phyloP scores from a whole-genome alignment of 2,888 invertebrate genomes.

The Drosophila planitibia region DNA sequence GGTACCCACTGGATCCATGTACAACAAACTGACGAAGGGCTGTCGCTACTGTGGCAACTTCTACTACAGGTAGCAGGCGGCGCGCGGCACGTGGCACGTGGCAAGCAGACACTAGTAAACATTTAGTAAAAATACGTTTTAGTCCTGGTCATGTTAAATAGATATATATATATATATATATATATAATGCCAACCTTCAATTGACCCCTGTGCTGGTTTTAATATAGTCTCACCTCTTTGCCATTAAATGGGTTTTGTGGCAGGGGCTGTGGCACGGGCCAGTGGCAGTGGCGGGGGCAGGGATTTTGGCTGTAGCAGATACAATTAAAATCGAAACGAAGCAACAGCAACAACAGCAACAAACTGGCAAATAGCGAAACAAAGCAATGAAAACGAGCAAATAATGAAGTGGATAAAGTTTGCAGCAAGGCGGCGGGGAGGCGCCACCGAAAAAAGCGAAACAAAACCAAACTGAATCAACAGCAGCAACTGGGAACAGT shows the following conservation, averaged over 20 bases:
- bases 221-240: conserved; percentile 67
- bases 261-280: too few relatives aligned
- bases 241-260: conserved; percentile 11
- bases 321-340: conserved; percentile 76
- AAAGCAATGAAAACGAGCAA: conserved; percentile 78
- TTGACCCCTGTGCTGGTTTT: conserved; percentile 31
- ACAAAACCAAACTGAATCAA: conserved; percentile 39
- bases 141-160: not conserved
- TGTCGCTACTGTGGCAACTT: conserved; percentile 62
- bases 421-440: conserved; percentile 42
- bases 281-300: not conserved
- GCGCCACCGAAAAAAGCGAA: conserved; percentile 5
- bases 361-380: conserved; percentile 64
- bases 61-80: conserved; percentile 40
- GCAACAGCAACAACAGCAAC: conserved; percentile 27
- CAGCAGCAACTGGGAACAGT: conserved; percentile 35
- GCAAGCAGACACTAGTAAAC: not conserved
- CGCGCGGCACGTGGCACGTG: not conserved
- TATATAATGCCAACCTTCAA: not conserved
- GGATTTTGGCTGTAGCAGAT: conserved; percentile 35
- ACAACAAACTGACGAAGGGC: conserved; percentile 12
- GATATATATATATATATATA: not conserved
- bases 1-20: conserved; percentile 45
- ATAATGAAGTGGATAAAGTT: conserved; percentile 80
- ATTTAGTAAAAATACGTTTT: not conserved